phyloP scores from a whole-genome alignment of 2,888 invertebrate genomes.

The Microdon myrmicae region DNA sequence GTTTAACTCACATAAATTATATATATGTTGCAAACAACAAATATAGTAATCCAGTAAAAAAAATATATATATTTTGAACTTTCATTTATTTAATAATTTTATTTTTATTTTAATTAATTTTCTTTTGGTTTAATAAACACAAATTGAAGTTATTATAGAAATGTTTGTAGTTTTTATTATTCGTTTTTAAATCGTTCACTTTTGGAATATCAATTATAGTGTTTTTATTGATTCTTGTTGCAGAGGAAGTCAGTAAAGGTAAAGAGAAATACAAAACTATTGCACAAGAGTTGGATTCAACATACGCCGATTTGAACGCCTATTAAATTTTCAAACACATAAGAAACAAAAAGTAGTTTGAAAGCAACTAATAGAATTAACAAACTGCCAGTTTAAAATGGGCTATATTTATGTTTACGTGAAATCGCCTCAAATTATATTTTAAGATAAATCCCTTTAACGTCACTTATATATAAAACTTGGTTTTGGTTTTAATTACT shows the following conservation, averaged over 20 bases:
- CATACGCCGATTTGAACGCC: constrained; percentile 90
- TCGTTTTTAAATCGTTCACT: constrained; percentile 10
- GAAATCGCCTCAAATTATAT: no score
- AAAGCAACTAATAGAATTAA: constrained; percentile 57
- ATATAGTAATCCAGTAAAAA: constrained; percentile 26
- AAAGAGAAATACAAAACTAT: constrained; percentile 98
- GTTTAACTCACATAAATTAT: constrained; percentile 44
- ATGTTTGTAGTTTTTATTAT: constrained; percentile 28
- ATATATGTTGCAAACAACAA: constrained; percentile 43
- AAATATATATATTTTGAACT: constrained; percentile 12
- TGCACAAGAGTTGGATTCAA: constrained; percentile 96
- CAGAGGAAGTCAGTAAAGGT: constrained; percentile 89
- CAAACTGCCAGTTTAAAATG: constrained; percentile 45
- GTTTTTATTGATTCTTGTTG: constrained; percentile 59
- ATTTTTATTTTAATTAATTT: constrained; percentile 54
- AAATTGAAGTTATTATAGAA: no score
- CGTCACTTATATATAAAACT: no score
- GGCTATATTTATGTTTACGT: no score
- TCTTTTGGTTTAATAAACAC: constrained; percentile 30
- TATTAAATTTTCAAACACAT: constrained; percentile 62
- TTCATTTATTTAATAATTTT: constrained; percentile 22
- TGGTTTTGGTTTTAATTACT: no score
- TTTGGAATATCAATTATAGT: constrained; percentile 21
- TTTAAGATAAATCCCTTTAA: no score
- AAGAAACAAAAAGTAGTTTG: constrained; percentile 74